phyloP scores from a whole-genome alignment of 2,113 vertebrate species.

The Crotophaga sulcirostris region DNA sequence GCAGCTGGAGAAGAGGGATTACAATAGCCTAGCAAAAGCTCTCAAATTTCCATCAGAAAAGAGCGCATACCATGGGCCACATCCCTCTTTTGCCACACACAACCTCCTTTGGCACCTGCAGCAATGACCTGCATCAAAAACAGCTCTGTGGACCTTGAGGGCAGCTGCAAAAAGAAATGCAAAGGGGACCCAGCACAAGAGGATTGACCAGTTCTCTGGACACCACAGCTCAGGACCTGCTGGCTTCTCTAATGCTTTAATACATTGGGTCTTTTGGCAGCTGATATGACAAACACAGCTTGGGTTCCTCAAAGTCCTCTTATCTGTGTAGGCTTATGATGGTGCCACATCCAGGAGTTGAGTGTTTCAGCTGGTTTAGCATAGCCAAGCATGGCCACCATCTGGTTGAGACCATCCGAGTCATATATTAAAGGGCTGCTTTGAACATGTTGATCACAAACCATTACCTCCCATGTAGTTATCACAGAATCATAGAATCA shows the following conservation, averaged over 20 bases:
- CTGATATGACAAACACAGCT: fast-evolving
- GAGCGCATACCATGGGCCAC: background rate
- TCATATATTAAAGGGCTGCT: fast-evolving
- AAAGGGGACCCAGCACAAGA: fast-evolving
- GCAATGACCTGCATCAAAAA: background rate
- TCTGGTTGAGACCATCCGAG: background rate
- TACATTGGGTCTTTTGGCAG: background rate
- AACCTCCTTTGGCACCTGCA: background rate
- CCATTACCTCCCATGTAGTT: background rate
- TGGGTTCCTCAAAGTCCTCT: fast-evolving
- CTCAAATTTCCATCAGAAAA: background rate
- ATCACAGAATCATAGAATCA: too few species aligned
- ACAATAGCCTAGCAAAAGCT: background rate
- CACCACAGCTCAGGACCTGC: background rate
- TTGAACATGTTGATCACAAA: background rate
- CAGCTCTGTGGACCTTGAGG: fast-evolving
- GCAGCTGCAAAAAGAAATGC: fast-evolving
- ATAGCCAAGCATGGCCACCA: background rate
- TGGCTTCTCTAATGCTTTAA: background rate
- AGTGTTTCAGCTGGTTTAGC: fast-evolving
- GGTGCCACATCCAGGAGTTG: background rate
- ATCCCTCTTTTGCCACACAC: background rate
- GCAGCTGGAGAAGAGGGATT: background rate
- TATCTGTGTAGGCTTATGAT: fast-evolving
- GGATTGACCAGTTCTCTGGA: fast-evolving